Conservation (phyloP, 2,113 vertebrate species). For the Phainopepla nitens region DNA sequence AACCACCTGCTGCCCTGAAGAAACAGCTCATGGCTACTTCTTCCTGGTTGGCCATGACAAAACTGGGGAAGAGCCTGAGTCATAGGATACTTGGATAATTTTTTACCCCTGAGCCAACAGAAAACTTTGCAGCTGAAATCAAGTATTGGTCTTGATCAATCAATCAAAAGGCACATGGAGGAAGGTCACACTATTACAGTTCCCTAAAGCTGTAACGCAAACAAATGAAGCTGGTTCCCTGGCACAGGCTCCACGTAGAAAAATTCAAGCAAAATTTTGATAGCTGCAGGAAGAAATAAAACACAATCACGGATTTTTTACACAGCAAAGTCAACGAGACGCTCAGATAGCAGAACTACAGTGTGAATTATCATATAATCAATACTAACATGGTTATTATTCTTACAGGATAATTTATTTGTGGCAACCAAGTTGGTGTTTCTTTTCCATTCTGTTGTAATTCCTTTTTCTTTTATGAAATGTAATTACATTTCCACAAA, state of each 20-base stretch:
- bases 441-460: slow-evolving; percentile 6
- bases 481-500: slow-evolving; percentile 74
- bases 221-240: not conserved
- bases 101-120: not conserved
- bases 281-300: not conserved
- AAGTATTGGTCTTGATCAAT: not conserved
- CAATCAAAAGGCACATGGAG: not conserved
- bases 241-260: not conserved
- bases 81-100: rapidly evolving
- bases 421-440: not conserved
- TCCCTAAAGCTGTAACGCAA: not conserved
- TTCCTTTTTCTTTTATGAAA: slow-evolving; percentile 50
- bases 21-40: not conserved
- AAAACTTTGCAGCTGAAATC: not conserved
- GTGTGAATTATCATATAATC: not conserved
- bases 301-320: not conserved
- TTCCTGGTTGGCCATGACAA: not conserved
- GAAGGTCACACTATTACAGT: rapidly evolving
- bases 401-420: not conserved
- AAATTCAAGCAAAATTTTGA: not conserved
- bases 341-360: not conserved
- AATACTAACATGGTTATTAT: not conserved
- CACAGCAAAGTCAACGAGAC: rapidly evolving
- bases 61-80: not conserved
- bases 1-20: not conserved